Base-by-base conservation (phyloP, 1,140 invertebrate genomes). In the Drosophila varians region DNA sequence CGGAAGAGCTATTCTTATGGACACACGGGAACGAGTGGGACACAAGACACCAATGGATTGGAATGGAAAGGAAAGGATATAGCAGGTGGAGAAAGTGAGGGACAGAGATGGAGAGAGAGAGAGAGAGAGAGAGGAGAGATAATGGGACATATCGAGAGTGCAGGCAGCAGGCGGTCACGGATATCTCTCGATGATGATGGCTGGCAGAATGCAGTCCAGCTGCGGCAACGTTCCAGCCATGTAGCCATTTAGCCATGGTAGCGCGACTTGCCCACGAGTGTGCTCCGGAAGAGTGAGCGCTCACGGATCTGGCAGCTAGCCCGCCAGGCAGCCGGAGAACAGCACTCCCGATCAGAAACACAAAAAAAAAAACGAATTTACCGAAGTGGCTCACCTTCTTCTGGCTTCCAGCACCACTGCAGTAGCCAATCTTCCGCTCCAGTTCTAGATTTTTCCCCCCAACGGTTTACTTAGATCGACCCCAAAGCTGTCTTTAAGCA, bases 321-420 rank as follows among this genome's bases (percentile, higher is more conserved):
- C n/a, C n/a, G n/a, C n/a, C n/a, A n/a, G n/a, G n/a, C n/a, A n/a
- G n/a, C n/a, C n/a, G n/a, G n/a, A n/a, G n/a, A 26, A 43, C 26
- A n/a, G n/a, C 31, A 48, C 31, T 21, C 23, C 56, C 43, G 36
- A 42, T 23, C 26, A 31, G 31, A 26, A n/a, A n/a, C n/a, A n/a
- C n/a, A n/a, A n/a, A n/a, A n/a, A n/a, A n/a, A n/a, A n/a, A 51
- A 23, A 42, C 36, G 56, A 40, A 42, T 52, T 52, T 26, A 43
- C 54, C 53, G 36, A 62, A 54, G 58, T 58, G 57, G 55, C 61
- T 60, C 43, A 62, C 21, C 43, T 64, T 62, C 45, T 25, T 46
- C 19, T 60, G 55, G 55, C 54, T 43, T 62, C 55, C 26, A 36
- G 55, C 28, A 31, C n/a, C 28, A 31, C n/a, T 16, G 55, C 40